phyloP scores from a whole-genome alignment of 2,797 vertebrate species.

The Tolypeutes matacus region DNA sequence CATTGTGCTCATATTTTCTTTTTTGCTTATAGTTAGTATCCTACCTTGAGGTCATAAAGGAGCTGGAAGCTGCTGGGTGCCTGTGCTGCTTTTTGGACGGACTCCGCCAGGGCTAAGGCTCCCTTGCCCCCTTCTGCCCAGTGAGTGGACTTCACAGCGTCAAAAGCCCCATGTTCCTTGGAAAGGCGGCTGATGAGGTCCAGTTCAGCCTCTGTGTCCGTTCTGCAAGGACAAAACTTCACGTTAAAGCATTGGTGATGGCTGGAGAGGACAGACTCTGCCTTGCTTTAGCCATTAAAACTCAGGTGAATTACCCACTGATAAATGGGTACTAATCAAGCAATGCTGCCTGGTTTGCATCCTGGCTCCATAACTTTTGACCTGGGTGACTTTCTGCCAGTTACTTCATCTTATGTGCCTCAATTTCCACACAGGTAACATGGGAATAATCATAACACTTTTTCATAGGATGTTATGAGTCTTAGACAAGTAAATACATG shows the following conservation, averaged over 20 bases:
- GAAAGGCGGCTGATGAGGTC: slow-evolving; percentile 92
- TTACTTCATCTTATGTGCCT: not conserved
- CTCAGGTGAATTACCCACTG: not conserved
- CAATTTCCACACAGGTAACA: not conserved
- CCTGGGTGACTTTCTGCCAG: not conserved
- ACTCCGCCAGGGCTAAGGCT: slow-evolving; percentile 91
- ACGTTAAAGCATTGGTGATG: not conserved
- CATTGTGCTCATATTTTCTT: fast-evolving
- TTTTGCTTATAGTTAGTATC: not conserved
- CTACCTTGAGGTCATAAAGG: slow-evolving; percentile 95
- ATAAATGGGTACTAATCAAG: not conserved
- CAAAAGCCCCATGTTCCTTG: slow-evolving; percentile 94
- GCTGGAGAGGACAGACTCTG: not conserved
- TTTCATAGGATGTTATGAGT: not conserved
- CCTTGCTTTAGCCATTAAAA: not conserved
- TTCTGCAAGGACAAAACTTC: slow-evolving; percentile 87
- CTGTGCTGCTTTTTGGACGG: slow-evolving; percentile 94
- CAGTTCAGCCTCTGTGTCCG: slow-evolving; percentile 94
- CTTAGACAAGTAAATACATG: not conserved
- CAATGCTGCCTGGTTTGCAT: not conserved
- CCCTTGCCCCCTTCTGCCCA: slow-evolving; percentile 97
- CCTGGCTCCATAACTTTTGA: not conserved
- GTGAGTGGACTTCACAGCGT: slow-evolving; percentile 94
- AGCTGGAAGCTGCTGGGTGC: slow-evolving; percentile 93
- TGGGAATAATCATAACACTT: not conserved